phyloP scores from a whole-genome alignment of 1,140 invertebrate genomes.

The Potamilus streckersoni region DNA sequence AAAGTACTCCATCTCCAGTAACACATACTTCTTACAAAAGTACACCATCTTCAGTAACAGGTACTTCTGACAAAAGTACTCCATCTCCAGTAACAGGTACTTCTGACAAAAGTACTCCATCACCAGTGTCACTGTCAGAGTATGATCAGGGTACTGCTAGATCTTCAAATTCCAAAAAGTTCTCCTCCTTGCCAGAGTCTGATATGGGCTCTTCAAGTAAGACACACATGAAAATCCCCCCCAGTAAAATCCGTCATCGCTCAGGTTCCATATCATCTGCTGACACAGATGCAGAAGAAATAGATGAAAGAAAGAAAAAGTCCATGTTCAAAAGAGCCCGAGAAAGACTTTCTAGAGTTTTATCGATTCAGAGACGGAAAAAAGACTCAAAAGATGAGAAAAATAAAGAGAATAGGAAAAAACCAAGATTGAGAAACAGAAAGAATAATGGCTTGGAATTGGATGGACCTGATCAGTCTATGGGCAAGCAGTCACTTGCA shows the following conservation, averaged over 20 bases:
- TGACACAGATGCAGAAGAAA: not conserved
- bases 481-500: conserved; percentile 16
- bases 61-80: not conserved
- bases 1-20: not conserved
- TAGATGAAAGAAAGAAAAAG: conserved; percentile 22
- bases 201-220: conserved; percentile 5
- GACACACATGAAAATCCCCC: not conserved
- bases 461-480: not conserved
- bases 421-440: conserved; percentile 1
- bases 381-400: conserved; percentile 1
- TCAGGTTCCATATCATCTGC: conserved; percentile 1
- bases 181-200: not conserved
- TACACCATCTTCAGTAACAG: not conserved
- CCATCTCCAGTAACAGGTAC: not conserved
- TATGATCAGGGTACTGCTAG: not conserved
- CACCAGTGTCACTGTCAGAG: not conserved
- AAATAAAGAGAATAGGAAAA: conserved; percentile 2
- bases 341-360: conserved; percentile 8
- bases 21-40: not conserved
- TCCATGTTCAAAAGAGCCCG: conserved; percentile 32
- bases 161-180: not conserved
- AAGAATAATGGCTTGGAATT: conserved; percentile 13
- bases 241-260: not conserved
- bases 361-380: conserved; percentile 10
- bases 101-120: not conserved